Conservation (phyloP, 2,888 invertebrate species). For the Stenodema calcarata region DNA sequence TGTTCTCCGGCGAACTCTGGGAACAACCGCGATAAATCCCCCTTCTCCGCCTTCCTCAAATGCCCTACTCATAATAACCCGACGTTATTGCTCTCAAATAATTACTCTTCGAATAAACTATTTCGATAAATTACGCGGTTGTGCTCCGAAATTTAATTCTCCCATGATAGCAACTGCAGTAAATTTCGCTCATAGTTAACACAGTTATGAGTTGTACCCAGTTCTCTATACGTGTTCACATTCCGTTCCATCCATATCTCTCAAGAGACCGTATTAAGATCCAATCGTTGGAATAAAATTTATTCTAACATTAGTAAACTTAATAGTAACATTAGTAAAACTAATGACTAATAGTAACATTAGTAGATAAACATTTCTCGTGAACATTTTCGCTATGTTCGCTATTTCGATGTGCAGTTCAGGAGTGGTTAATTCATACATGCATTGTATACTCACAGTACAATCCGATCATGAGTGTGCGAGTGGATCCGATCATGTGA, state of each 20-base stretch:
- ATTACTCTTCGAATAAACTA: slow-evolving; percentile 49
- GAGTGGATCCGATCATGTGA: too few species aligned
- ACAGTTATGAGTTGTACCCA: slow-evolving; percentile 8
- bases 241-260: background rate
- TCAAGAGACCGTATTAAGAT: background rate
- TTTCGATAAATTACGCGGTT: slow-evolving; percentile 43
- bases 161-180: slow-evolving; percentile 38
- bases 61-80: slow-evolving; percentile 37
- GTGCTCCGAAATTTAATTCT: slow-evolving; percentile 29
- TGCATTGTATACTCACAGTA: too few species aligned
- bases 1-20: slow-evolving; percentile 44
- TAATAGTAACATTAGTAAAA: too few species aligned
- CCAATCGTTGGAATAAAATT: background rate
- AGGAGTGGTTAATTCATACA: too few species aligned
- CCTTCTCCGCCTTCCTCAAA: background rate
- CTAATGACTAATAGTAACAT: too few species aligned
- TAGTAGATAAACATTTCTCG: too few species aligned
- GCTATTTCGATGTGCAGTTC: too few species aligned
- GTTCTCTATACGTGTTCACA: background rate
- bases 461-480: too few species aligned
- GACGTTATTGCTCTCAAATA: slow-evolving; percentile 47
- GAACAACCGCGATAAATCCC: slow-evolving; percentile 46
- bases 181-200: slow-evolving; percentile 22
- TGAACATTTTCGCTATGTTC: too few species aligned
- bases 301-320: too few species aligned